A percentile compares a stretch with the other conserved stretches of the same genome.
These are phyloP conservation scores for Ochotona curzoniae DNA, from an alignment of 2,113 vertebrate species.

Conservation along the genomic window DNA sequence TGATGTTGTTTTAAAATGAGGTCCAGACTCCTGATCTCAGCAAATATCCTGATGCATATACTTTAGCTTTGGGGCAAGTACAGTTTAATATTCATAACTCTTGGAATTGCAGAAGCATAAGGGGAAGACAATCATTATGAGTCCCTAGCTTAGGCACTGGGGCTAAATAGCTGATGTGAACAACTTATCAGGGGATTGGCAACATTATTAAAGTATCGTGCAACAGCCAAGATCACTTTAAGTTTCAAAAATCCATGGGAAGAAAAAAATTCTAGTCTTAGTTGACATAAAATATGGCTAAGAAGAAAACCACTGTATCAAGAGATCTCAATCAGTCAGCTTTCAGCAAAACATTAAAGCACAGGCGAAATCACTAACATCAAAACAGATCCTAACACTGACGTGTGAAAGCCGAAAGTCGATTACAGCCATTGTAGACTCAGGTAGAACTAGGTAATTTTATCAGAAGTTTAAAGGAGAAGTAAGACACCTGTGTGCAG, in stretches of 20 bases:
- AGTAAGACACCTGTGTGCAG: background rate
- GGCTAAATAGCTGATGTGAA: slow-evolving; percentile 89
- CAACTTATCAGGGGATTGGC: slow-evolving; percentile 87
- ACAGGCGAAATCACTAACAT: slow-evolving; percentile 72
- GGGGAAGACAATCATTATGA: slow-evolving; percentile 85
- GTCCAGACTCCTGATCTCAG: slow-evolving; percentile 88
- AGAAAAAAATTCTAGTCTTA: slow-evolving; percentile 75
- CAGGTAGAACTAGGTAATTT: background rate
- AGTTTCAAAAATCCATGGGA: slow-evolving; percentile 84
- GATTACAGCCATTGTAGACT: slow-evolving; percentile 73
- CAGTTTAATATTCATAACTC: slow-evolving; percentile 90
- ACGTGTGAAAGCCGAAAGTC: slow-evolving; percentile 71
- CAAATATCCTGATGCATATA: slow-evolving; percentile 89
- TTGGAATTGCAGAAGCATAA: slow-evolving; percentile 84
- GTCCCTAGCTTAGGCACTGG: slow-evolving; percentile 86
- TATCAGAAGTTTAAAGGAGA: slow-evolving; percentile 31
- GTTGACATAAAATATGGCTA: slow-evolving; percentile 85
- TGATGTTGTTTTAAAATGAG: slow-evolving; percentile 88
- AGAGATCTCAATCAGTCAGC: slow-evolving; percentile 76
- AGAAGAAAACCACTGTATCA: slow-evolving; percentile 83
- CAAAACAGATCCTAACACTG: slow-evolving; percentile 66
- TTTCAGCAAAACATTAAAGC: slow-evolving; percentile 79
- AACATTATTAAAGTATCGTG: slow-evolving; percentile 88
- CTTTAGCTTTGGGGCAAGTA: slow-evolving; percentile 89
- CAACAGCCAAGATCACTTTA: slow-evolving; percentile 82